Percentiles rank a stretch among this genome's conserved stretches.
Evolutionary conservation across 2,888 invertebrate species (phyloP).

Genomic region (Tetanocera ferruginea): DNA sequence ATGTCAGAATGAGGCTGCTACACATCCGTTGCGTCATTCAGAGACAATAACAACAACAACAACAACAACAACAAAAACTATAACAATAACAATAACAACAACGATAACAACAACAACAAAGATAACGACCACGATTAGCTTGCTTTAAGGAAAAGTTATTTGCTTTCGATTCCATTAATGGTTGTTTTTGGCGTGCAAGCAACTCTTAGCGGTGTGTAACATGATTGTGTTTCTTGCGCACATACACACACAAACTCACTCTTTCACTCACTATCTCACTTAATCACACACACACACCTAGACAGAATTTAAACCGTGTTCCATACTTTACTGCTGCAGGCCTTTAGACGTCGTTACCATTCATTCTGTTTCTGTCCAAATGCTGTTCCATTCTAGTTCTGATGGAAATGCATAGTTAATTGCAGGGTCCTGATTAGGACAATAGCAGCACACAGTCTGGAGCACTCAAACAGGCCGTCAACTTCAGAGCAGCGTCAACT

Average conservation of each 20-base stretch:
- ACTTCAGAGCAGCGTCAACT: no score
- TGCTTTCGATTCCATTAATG: conserved; percentile 32
- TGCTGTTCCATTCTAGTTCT: not conserved
- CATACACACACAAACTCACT: no score
- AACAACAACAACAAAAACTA: no score
- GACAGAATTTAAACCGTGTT: no score
- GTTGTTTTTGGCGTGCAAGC: not conserved
- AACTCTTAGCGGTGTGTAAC: conserved; percentile 4
- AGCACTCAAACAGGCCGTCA: no score
- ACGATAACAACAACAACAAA: not conserved
- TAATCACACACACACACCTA: not conserved
- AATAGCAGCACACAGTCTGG: not conserved
- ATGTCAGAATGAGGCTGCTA: not conserved
- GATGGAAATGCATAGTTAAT: conserved; percentile 23
- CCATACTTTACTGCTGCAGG: no score
- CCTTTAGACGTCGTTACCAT: no score
- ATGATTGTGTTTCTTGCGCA: not conserved
- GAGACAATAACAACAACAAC: no score
- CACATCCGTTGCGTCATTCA: not conserved
- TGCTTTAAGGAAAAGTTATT: conserved; percentile 32
- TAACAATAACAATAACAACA: no score
- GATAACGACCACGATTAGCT: conserved; percentile 1
- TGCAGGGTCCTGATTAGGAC: conserved; percentile 18
- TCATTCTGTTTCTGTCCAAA: no score
- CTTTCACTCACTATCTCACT: not conserved